Percentiles rank a stretch among this genome's conserved stretches.
phyloP scores from a whole-genome alignment of 2,797 vertebrate genomes.

The Argya squamiceps region DNA sequence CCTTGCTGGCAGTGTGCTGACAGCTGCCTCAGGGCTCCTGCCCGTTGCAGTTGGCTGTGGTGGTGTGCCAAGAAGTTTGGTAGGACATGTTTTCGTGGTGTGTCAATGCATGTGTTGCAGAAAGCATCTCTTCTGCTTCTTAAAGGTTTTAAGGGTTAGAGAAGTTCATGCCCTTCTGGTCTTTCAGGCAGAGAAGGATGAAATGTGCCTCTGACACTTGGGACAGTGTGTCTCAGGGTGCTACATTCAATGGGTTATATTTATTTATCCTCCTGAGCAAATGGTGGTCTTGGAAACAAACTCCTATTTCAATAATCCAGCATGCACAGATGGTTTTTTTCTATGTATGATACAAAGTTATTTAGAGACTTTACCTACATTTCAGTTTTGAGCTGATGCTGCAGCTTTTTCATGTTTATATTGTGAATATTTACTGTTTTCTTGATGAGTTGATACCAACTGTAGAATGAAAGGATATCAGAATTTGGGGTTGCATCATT shows the following conservation, averaged over 20 bases:
- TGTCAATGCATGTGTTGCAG: background rate
- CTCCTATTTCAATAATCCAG: background rate
- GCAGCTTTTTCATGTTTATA: background rate
- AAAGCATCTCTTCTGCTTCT: background rate
- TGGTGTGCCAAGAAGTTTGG: fast-evolving
- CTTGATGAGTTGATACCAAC: background rate
- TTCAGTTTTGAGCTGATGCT: background rate
- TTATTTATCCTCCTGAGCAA: background rate
- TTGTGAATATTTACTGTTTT: background rate
- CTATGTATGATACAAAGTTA: background rate
- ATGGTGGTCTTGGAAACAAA: background rate
- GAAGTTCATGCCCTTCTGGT: background rate
- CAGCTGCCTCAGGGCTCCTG: background rate
- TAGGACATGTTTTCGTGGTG: fast-evolving
- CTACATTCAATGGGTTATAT: background rate
- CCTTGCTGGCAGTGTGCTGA: background rate
- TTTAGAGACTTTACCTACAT: background rate
- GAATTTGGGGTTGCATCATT: background rate
- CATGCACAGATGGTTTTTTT: background rate
- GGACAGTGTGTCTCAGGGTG: background rate
- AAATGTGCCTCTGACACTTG: background rate
- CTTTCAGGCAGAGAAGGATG: background rate
- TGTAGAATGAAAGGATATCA: background rate
- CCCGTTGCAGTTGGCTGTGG: background rate
- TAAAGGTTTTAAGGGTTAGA: background rate